phyloP scores from a whole-genome alignment of 1,140 invertebrate species.

The Zaprionus africanus region DNA sequence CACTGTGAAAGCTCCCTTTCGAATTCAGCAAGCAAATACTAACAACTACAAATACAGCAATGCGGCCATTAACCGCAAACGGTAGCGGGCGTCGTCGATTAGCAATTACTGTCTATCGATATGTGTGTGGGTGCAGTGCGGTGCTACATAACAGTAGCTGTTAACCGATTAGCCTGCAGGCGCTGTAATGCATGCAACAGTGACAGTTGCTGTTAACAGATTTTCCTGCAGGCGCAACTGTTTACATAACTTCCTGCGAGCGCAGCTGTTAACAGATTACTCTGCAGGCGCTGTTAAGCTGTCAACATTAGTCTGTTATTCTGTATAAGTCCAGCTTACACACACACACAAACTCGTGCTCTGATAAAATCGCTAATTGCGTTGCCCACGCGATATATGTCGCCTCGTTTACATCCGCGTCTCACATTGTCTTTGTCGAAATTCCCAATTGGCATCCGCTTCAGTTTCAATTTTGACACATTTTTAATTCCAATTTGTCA shows the following conservation, averaged over 20 bases:
- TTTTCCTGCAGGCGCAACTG: no score
- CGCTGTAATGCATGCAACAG: neutral
- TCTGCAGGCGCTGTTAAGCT: neutral
- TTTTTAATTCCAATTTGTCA: constrained; percentile 53
- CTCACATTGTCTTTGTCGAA: constrained; percentile 42
- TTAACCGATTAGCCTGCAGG: neutral
- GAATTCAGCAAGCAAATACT: constrained; percentile 15
- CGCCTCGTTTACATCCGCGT: constrained; percentile 64
- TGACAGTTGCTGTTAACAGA: no score
- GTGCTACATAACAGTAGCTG: constrained; percentile 23
- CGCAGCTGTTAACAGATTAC: neutral
- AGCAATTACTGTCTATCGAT: constrained; percentile 25
- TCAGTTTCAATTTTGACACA: constrained; percentile 80
- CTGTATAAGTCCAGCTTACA: neutral
- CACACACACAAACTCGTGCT: neutral
- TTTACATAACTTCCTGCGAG: neutral
- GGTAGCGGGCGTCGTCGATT: constrained; percentile 10
- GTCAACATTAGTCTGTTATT: constrained; percentile 19
- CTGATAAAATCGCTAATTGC: constrained; percentile 31
- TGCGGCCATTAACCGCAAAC: constrained; percentile 37
- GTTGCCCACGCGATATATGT: constrained; percentile 27
- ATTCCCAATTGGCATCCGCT: constrained; percentile 75
- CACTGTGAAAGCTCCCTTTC: constrained; percentile 58
- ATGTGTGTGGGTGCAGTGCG: constrained; percentile 4
- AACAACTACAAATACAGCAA: neutral